Evolutionary conservation across 2,888 invertebrate species (phyloP), one percentile per base, ranked within the genome.

Genomic region (Pecten maximus): DNA sequence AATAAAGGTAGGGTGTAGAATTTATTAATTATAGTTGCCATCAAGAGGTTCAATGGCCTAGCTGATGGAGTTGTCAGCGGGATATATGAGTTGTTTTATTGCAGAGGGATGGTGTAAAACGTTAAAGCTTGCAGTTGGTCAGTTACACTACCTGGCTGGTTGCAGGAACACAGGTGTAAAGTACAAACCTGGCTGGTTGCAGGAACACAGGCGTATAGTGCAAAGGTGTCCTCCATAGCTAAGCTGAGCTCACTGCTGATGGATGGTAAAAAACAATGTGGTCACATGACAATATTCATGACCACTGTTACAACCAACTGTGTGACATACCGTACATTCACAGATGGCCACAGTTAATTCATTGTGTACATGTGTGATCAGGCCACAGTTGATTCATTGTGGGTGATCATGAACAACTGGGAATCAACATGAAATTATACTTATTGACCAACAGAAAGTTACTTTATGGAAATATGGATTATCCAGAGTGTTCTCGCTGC

Each of bases 51-150:
- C 74, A 74, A 8, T 35, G 23, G 35, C 12, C 74, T 35, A 35
- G 74, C 28, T 74, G 74, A 74, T 74, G 74, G 74, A 35, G 74
- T 35, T 74, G 74, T 28, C 74, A 74, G 74, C 74, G 28, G 74
- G 74, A 74, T 74, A 44, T 44, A 74, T 28, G 28, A 35, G 28
- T 0, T 2, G 35, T 35, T 35, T 10, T 19, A 54, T 23, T 19
- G 50, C 50, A 54, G 19, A 54, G 50, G 28, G 74, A 28, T 35
- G 35, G 8, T 74, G 74, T 74, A 15, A 28, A 74, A 6, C 35
- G 23, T n/a, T 23, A 23, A 54, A 54, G 54, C 54, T n/a, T n/a
- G n/a, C n/a, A n/a, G n/a, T 44, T 74, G 35, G 28, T 23, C 6
- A 74, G n/a, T n/a, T n/a, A n/a, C n/a, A n/a, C n/a, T n/a, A n/a